phyloP scores from a whole-genome alignment of 1,140 invertebrate genomes.

The Neodiprion lecontei region DNA sequence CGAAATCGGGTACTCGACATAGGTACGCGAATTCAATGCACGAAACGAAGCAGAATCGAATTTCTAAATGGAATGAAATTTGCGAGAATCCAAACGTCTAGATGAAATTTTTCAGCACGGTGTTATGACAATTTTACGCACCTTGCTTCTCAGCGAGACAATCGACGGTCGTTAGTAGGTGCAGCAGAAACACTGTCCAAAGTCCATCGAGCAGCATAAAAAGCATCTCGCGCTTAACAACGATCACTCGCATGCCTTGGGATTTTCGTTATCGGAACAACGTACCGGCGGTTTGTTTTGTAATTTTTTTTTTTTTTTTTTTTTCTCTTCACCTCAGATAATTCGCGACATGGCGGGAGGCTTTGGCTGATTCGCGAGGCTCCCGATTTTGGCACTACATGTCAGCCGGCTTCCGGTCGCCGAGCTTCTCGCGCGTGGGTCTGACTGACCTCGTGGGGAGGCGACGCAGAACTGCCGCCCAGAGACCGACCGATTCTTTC shows the following conservation, averaged over 20 bases:
- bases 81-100: too few relatives aligned
- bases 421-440: background rate
- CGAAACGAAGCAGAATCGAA: too few relatives aligned
- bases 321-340: too few relatives aligned
- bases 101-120: background rate
- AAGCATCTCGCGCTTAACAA: background rate
- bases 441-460: background rate
- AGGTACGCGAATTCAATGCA: too few relatives aligned
- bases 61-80: too few relatives aligned
- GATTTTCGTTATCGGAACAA: too few relatives aligned
- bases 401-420: background rate
- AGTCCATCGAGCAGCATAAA: background rate
- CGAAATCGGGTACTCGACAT: too few relatives aligned
- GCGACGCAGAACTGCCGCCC: background rate
- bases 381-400: background rate
- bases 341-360: too few relatives aligned
- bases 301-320: too few relatives aligned
- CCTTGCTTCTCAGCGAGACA: background rate
- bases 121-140: background rate
- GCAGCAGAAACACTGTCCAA: background rate
- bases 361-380: too few relatives aligned
- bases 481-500: background rate
- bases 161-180: background rate
- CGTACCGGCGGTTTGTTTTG: background rate
- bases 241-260: too few relatives aligned